phyloP scores from a whole-genome alignment of 1,140 invertebrate species.

The Gryon sp. region DNA sequence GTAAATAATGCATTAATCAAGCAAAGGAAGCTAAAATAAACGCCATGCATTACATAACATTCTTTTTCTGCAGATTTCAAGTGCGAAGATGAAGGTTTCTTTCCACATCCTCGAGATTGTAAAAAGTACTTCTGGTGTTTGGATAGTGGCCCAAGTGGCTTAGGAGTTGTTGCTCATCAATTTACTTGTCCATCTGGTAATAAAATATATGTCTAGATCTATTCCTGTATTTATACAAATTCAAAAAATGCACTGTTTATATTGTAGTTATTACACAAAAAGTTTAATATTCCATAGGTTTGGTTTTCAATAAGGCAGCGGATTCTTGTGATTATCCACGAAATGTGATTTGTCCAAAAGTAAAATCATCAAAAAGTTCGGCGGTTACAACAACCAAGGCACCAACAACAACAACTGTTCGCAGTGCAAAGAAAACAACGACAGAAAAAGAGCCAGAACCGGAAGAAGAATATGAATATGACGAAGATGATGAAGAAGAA shows the following conservation, averaged over 20 bases:
- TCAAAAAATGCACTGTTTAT: too few relatives aligned
- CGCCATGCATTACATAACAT: too few relatives aligned
- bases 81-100: slow-evolving; percentile 96
- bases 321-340: slow-evolving; percentile 95
- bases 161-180: slow-evolving; percentile 94
- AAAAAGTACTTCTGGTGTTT: slow-evolving; percentile 98
- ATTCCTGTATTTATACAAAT: too few relatives aligned
- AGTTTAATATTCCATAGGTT: too few relatives aligned
- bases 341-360: slow-evolving; percentile 88
- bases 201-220: not conserved
- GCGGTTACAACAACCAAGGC: slow-evolving; percentile 77
- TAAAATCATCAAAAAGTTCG: slow-evolving; percentile 73
- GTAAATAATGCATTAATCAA: too few relatives aligned
- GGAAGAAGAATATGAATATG: slow-evolving; percentile 84
- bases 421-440: slow-evolving; percentile 80
- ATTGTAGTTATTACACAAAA: too few relatives aligned
- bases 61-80: slow-evolving; percentile 87
- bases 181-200: slow-evolving; percentile 94
- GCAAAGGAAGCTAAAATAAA: too few relatives aligned
- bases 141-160: slow-evolving; percentile 91
- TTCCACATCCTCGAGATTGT: slow-evolving; percentile 94
- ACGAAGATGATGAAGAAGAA: slow-evolving; percentile 76
- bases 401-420: slow-evolving; percentile 76
- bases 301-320: slow-evolving; percentile 94
- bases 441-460: slow-evolving; percentile 78